These are phyloP conservation scores for Philaethria dido DNA, from an alignment of 2,888 invertebrate genomes.

Conservation along the genomic window DNA sequence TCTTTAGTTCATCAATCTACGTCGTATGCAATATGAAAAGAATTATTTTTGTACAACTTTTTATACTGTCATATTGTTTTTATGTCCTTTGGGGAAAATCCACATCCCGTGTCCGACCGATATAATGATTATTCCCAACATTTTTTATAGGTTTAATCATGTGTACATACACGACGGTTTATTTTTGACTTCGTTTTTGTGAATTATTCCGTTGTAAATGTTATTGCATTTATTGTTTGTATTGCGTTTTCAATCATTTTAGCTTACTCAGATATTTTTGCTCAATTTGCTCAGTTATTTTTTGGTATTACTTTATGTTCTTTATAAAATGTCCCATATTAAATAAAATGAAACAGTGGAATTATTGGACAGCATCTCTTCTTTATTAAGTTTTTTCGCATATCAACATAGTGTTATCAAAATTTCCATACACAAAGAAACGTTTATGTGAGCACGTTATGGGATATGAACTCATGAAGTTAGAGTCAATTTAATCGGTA, in stretches of 20 bases:
- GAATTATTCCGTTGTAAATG: slow-evolving; percentile 28
- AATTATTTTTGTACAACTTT: slow-evolving; percentile 55
- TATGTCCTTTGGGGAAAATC: slow-evolving; percentile 51
- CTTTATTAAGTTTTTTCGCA: not conserved
- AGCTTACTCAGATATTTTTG: slow-evolving; percentile 4
- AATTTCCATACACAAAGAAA: too few species aligned
- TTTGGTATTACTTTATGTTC: not conserved
- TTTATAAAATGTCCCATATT: not conserved
- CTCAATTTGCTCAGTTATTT: not conserved
- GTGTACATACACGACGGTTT: slow-evolving; percentile 36
- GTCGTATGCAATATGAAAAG: slow-evolving; percentile 55
- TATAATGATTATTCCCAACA: slow-evolving; percentile 48
- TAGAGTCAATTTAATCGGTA: too few species aligned
- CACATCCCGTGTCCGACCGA: slow-evolving; percentile 51
- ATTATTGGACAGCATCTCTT: not conserved
- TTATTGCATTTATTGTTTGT: slow-evolving; percentile 29
- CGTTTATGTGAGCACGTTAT: too few species aligned
- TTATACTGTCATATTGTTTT: slow-evolving; percentile 48
- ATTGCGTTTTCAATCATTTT: slow-evolving; percentile 27
- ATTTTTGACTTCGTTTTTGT: slow-evolving; percentile 34
- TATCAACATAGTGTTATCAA: not conserved
- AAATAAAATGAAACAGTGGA: not conserved
- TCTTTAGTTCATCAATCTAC: slow-evolving; percentile 57
- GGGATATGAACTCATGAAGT: too few species aligned
- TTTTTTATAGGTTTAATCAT: slow-evolving; percentile 46